A percentile compares a stretch with the other conserved stretches of the same genome.
Conservation (phyloP, 2,797 vertebrate species). For the Falco cherrug region DNA sequence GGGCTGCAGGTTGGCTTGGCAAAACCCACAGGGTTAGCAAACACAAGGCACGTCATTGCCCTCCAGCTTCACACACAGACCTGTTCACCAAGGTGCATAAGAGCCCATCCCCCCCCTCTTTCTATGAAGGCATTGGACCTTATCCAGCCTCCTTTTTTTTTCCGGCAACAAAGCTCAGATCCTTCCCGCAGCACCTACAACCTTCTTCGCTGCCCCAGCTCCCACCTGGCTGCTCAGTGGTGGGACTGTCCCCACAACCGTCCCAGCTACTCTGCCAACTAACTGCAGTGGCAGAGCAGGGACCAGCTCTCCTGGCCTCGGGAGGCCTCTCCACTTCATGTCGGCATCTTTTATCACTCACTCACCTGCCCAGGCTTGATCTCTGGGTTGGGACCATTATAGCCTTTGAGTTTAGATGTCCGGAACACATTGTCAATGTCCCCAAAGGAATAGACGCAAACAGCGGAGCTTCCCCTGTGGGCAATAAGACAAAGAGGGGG, state of each 20-base stretch:
- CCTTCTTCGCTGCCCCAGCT: not conserved
- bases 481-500: not conserved
- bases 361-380: constrained; percentile 78
- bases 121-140: fast-evolving
- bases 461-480: constrained; percentile 76
- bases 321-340: fast-evolving
- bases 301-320: not conserved
- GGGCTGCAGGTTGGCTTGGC: not conserved
- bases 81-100: not conserved
- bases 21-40: fast-evolving
- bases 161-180: not conserved
- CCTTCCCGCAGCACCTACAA: not conserved
- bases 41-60: not conserved
- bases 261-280: not conserved
- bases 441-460: constrained; percentile 74
- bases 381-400: constrained; percentile 37
- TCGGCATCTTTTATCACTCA: not conserved
- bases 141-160: not conserved
- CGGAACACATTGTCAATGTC: constrained; percentile 72
- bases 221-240: not conserved
- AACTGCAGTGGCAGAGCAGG: not conserved
- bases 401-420: constrained; percentile 75
- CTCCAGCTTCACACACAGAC: not conserved
- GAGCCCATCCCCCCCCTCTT: not conserved
- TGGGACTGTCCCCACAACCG: not conserved